Conservation (phyloP, 1,140 invertebrate species). For the Drosophila arizonae region DNA sequence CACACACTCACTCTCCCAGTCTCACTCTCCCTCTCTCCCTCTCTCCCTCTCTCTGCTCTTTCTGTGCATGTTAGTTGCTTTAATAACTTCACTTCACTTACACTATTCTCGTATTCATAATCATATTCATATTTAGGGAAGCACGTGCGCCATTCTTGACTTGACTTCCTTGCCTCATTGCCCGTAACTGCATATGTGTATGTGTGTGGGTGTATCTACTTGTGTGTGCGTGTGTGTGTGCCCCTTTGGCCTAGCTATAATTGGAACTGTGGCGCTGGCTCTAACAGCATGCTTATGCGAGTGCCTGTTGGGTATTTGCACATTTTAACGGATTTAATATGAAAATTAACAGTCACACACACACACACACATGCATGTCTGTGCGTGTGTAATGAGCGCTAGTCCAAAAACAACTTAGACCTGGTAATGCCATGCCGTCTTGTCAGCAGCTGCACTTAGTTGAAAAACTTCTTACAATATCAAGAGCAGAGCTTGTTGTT, state of each 20-base stretch:
- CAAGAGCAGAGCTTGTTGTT: conserved; percentile 38
- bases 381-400: conserved; percentile 71
- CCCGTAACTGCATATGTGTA: conserved; percentile 5
- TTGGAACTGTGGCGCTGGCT: conserved; percentile 7
- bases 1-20: too few relatives aligned
- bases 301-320: conserved; percentile 77
- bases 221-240: conserved; percentile 12
- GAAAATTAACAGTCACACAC: conserved; percentile 73
- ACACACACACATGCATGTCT: conserved; percentile 33
- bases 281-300: conserved; percentile 38
- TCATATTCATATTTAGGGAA: conserved; percentile 45
- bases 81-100: conserved; percentile 81
- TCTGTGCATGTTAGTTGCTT: conserved; percentile 53
- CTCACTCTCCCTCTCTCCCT: too few relatives aligned
- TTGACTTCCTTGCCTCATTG: conserved; percentile 49
- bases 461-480: conserved; percentile 78
- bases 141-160: conserved; percentile 37
- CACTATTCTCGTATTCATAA: conserved; percentile 65
- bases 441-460: conserved; percentile 73
- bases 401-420: conserved; percentile 24
- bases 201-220: conserved; percentile 7
- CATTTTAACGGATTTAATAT: conserved; percentile 82
- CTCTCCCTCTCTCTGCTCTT: neutral
- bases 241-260: conserved; percentile 5
- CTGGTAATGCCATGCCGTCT: conserved; percentile 18